Evolutionary conservation across 2,113 vertebrate genomes (phyloP), one percentile per base, ranked within the genome.

Genomic region (Serinus canaria): DNA sequence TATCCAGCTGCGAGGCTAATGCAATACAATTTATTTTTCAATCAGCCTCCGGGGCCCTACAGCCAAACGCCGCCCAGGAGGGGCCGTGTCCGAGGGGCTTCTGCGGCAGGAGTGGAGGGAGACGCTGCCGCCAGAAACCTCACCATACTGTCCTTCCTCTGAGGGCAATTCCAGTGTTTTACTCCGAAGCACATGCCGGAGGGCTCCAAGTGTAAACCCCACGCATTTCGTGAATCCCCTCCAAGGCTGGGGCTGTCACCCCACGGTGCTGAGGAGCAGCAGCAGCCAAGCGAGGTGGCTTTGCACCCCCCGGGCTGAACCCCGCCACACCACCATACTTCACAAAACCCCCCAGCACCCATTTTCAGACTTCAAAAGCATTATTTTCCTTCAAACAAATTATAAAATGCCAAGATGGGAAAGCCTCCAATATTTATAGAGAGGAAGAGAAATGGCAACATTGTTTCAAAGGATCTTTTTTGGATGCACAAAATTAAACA

Each of bases 301-400:
- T 31, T 6, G n/a, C 35, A 7, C 1, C 31, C 22, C 20, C 50
- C 3, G 2, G 2, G 27, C 24, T 6, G 2, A 64, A 25, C 30
- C n/a, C 15, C 0, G 0, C 16, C 20, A 37, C 0, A 0, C 27
- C 5, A 1, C 14, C 3, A 4, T 33, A 11, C 27, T 50, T 60
- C 33, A 47, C 49, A 28, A 33, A 22, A 1, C 2, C 2, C 5
- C n/a, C 41, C 21, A 9, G 43, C 15, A 52, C 10, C 16, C 0
- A 1, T 24, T 47, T 33, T 52, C 13, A 3, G 22, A 43, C 33
- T 28, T 7, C 20, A 24, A 62, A 77, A 83, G 9, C 17, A 7
- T 21, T 11, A 20, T 27, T 49, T 82, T 43, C 67, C 58, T 50
- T n/a, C 19, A 83, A 83, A 67, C 13, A 41, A 31, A 64, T 12